phyloP scores from a whole-genome alignment of 2,797 vertebrate genomes.

The Distichodus sexfasciatus region DNA sequence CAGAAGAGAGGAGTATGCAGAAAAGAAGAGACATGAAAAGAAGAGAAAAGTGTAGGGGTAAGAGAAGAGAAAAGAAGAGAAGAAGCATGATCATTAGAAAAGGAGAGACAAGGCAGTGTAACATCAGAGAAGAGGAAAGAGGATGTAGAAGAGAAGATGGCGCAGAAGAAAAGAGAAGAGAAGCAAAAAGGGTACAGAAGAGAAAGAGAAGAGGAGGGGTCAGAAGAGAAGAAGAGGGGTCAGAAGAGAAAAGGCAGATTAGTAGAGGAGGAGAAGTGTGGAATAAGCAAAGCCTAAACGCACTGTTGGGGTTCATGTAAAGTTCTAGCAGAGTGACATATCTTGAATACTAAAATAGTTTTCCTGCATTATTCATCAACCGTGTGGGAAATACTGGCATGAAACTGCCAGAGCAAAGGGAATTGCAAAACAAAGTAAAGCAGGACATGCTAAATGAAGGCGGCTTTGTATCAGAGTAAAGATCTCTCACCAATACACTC shows the following conservation, averaged over 20 bases:
- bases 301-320: slow-evolving; percentile 41
- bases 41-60: background rate
- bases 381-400: background rate
- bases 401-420: slow-evolving; percentile 4
- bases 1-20: too few relatives aligned
- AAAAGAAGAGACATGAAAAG: too few relatives aligned
- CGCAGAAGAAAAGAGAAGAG: background rate
- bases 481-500: slow-evolving; percentile 88
- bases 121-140: too few relatives aligned
- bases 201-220: background rate
- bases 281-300: background rate
- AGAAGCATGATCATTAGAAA: background rate
- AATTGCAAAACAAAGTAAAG: background rate
- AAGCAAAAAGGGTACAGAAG: slow-evolving; percentile 28
- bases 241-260: background rate
- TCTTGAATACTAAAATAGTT: slow-evolving; percentile 17
- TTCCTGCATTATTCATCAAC: slow-evolving; percentile 2
- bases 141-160: too few relatives aligned
- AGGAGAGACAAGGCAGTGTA: too few relatives aligned
- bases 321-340: background rate
- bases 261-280: background rate
- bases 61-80: slow-evolving; percentile 23
- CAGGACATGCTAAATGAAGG: background rate
- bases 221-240: background rate
- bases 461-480: slow-evolving; percentile 62